Evolutionary conservation across 2,113 vertebrate species (phyloP).

Genomic region (Galeopterus variegatus): DNA sequence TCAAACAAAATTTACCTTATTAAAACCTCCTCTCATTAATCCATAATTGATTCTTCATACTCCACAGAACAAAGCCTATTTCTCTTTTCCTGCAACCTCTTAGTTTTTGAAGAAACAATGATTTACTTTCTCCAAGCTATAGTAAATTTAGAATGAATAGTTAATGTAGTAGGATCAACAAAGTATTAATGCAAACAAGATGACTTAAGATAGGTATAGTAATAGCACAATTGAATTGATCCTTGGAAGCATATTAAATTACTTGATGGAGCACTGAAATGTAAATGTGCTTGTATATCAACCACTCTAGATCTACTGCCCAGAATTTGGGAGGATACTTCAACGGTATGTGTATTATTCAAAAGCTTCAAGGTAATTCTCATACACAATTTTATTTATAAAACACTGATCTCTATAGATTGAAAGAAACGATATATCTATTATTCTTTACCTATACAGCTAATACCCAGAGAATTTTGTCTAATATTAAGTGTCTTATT

Average conservation of each 20-base stretch:
- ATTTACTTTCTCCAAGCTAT: neutral
- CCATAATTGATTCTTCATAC: neutral
- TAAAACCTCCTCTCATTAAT: neutral
- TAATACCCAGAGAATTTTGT: neutral
- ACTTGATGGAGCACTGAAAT: neutral
- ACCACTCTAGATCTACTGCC: neutral
- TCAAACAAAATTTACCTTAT: neutral
- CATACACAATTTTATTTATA: neutral
- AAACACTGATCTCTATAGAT: neutral
- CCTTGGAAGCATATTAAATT: neutral
- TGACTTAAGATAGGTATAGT: neutral
- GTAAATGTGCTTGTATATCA: neutral
- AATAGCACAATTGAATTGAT: neutral
- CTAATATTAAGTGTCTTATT: neutral
- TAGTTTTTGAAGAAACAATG: neutral
- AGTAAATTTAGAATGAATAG: neutral
- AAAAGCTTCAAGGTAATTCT: neutral
- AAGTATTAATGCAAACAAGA: slow-evolving; percentile 4
- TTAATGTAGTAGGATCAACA: neutral
- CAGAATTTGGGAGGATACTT: neutral
- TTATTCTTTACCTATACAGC: neutral
- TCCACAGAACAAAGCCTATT: neutral
- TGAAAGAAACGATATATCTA: neutral
- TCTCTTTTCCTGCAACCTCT: neutral
- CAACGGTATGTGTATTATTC: neutral